Conservation (phyloP, 2,113 vertebrate species). For the Rhineura floridana region DNA sequence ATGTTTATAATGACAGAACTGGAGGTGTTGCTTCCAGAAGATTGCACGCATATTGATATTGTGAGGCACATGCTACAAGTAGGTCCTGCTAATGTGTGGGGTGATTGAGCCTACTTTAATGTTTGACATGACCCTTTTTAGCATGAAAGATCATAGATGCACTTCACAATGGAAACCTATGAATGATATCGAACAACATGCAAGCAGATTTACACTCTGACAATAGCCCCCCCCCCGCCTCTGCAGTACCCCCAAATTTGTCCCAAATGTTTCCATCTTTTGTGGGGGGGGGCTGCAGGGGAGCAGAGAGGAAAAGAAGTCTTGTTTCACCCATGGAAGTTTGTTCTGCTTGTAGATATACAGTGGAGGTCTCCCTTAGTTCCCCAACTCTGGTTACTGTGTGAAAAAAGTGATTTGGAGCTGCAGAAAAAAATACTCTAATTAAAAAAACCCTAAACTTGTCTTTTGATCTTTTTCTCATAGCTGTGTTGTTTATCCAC, state of each 20-base stretch:
- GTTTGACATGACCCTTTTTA: not conserved
- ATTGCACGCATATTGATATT: not conserved
- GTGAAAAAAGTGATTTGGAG: not conserved
- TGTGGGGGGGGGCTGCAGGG: too few species aligned
- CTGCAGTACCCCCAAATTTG: too few species aligned
- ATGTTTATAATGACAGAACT: not conserved
- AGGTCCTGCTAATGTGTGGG: not conserved
- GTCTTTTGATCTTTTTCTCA: constrained; percentile 38
- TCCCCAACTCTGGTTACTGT: not conserved
- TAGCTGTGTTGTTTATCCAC: constrained; percentile 91
- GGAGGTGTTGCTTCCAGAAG: not conserved
- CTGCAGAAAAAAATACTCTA: not conserved
- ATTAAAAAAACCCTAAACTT: not conserved
- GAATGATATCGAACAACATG: too few species aligned
- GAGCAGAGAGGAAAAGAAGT: too few species aligned
- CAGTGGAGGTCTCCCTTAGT: not conserved
- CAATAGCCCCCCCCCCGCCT: too few species aligned
- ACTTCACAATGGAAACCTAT: not conserved
- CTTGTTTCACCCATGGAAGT: too few species aligned
- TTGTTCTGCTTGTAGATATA: too few species aligned
- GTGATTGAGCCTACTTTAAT: not conserved
- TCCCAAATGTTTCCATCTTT: too few species aligned
- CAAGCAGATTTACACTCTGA: too few species aligned
- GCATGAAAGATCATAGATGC: not conserved
- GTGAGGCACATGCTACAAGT: not conserved